phyloP scores from a whole-genome alignment of 2,113 vertebrate species.

The human region GRCh38 chr6:52580501-52581000 shows the following conservation, averaged over 20 bases:
- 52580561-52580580: neutral
- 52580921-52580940: neutral
- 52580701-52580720: neutral
- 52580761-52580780: neutral
- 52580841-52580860: neutral
- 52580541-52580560: no score
- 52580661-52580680: neutral
- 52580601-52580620: neutral
- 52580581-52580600: neutral
- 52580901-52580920: neutral
- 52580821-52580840: neutral
- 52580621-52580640: neutral
- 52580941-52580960: neutral
- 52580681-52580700: neutral
- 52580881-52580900: neutral
- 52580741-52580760: neutral
- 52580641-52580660: neutral
- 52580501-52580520: neutral
- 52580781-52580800: neutral
- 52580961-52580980: neutral
- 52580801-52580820: neutral
- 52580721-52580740: neutral
- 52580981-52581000: neutral
- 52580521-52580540: neutral
- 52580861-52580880: neutral